These are phyloP conservation scores for Romanogobio albipinnatus DNA, from an alignment of 2,113 vertebrate genomes.

Conservation along the genomic window DNA sequence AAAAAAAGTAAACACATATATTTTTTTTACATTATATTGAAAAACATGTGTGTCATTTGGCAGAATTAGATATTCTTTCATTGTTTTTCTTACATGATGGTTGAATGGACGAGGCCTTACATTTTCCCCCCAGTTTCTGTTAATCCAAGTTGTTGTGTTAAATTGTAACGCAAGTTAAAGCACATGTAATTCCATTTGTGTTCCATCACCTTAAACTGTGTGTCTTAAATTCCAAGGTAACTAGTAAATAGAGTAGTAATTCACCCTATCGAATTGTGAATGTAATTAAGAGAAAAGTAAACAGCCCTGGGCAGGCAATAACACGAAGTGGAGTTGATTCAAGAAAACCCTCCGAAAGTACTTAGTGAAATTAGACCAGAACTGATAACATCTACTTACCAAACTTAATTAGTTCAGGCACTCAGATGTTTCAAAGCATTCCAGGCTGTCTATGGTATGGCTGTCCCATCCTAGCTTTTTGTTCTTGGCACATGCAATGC, in stretches of 20 bases:
- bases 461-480: constrained; percentile 30
- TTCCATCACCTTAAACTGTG: constrained; percentile 28
- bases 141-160: background rate
- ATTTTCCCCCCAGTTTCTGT: background rate
- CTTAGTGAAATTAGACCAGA: constrained; percentile 67
- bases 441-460: constrained; percentile 41
- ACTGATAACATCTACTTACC: constrained; percentile 76
- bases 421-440: constrained; percentile 57
- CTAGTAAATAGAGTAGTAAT: constrained; percentile 46
- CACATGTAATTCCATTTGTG: constrained; percentile 24
- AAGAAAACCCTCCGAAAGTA: constrained; percentile 50
- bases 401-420: constrained; percentile 71
- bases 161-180: constrained; percentile 6
- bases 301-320: constrained; percentile 57
- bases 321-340: constrained; percentile 51
- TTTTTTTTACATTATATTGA: background rate
- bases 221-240: constrained; percentile 44
- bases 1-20: no score
- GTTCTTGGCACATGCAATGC: constrained; percentile 18
- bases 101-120: background rate
- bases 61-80: background rate
- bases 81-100: background rate
- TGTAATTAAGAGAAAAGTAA: constrained; percentile 55
- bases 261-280: constrained; percentile 54
- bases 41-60: background rate